phyloP scores from a whole-genome alignment of 2,888 invertebrate species.

The Microchrysa polita region DNA sequence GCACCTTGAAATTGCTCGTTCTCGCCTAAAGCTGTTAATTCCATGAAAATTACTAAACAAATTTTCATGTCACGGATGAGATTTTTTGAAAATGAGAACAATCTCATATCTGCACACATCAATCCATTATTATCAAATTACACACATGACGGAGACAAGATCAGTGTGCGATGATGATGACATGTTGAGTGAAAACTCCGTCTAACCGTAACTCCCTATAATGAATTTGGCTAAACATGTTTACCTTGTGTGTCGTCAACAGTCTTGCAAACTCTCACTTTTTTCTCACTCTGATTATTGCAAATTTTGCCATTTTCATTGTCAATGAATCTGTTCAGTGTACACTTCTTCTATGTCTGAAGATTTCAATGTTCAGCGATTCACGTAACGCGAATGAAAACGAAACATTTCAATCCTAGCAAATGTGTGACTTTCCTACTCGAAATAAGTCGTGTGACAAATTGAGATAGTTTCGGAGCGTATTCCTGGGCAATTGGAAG shows the following conservation, averaged over 20 bases:
- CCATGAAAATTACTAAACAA: conserved; percentile 13
- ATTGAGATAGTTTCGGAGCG: conserved; percentile 35
- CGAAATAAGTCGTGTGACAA: conserved; percentile 44
- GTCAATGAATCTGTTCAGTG: conserved; percentile 33
- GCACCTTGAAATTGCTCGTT: background rate
- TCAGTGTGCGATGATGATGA: conserved; percentile 4
- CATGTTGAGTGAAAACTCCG: conserved; percentile 28
- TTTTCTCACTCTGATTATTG: conserved; percentile 47
- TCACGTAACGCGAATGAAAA: too few species aligned
- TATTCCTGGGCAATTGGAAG: background rate
- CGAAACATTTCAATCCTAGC: conserved; percentile 31
- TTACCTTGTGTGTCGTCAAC: conserved; percentile 42
- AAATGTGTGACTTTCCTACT: conserved; percentile 28
- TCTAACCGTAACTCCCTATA: background rate
- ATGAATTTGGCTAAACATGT: background rate
- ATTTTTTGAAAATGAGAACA: conserved; percentile 38
- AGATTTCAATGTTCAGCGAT: background rate
- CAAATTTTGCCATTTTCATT: conserved; percentile 49
- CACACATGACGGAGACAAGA: background rate
- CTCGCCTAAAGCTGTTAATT: conserved; percentile 18
- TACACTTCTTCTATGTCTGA: conserved; percentile 13
- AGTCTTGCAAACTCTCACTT: conserved; percentile 43
- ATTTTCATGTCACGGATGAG: conserved; percentile 37
- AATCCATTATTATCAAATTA: conserved; percentile 27
- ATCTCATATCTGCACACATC: conserved; percentile 16